Conservation (phyloP, 2,888 invertebrate species). For the Lochmaea capreae region DNA sequence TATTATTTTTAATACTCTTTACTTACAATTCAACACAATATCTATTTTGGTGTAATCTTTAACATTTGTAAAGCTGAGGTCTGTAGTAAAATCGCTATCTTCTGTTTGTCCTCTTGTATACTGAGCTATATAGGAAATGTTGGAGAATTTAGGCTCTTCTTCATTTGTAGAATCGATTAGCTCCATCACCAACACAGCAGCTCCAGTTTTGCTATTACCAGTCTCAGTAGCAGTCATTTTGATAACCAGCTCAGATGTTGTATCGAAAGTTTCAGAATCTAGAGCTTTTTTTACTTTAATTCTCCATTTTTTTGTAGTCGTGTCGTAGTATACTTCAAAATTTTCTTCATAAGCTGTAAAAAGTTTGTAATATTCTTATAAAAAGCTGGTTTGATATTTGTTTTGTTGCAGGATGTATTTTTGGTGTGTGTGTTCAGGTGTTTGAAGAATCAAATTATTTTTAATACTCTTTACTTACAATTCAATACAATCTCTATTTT, state of each 20-base stretch:
- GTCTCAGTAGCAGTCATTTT: constrained; percentile 22
- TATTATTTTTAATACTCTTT: background rate
- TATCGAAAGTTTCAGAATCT: background rate
- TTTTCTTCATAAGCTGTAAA: constrained; percentile 36
- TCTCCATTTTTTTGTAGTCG: background rate
- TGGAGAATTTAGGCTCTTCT: constrained; percentile 18
- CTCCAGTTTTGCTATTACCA: constrained; percentile 8
- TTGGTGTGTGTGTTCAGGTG: constrained; percentile 3
- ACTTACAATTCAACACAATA: constrained; percentile 33
- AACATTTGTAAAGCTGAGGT: constrained; percentile 17
- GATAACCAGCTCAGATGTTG: constrained; percentile 21
- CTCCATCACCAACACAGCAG: constrained; percentile 28
- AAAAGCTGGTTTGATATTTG: background rate
- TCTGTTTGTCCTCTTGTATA: constrained; percentile 18
- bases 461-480: constrained; percentile 32
- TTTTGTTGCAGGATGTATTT: background rate
- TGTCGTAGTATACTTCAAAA: constrained; percentile 23
- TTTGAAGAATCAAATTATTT: background rate
- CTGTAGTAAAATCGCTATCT: constrained; percentile 22
- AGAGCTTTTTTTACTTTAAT: constrained; percentile 16
- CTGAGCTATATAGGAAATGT: constrained; percentile 22
- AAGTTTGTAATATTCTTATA: background rate
- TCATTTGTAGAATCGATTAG: background rate
- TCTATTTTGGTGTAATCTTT: constrained; percentile 10
- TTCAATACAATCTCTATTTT: constrained; percentile 28